Evolutionary conservation across 92 coral and sea anemone genomes (phyloP).

Genomic region (Micromussa lordhowensis): DNA sequence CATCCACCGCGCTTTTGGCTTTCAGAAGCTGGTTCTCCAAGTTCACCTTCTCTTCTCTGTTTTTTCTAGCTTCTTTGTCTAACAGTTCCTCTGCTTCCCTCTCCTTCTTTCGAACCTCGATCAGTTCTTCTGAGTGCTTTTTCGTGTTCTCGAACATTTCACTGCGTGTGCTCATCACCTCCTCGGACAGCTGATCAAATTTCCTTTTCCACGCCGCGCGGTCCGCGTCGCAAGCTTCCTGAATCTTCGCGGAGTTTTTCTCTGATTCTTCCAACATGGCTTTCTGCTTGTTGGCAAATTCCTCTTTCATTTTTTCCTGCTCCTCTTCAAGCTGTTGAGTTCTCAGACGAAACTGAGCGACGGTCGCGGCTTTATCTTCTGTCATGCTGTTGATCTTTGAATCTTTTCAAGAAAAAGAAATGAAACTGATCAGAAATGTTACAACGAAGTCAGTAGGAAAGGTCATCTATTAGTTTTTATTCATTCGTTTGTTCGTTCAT

Average conservation of each 20-base stretch:
- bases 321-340: constrained; percentile 64
- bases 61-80: constrained; percentile 69
- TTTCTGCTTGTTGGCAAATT: constrained; percentile 63
- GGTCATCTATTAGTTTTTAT: too few relatives aligned
- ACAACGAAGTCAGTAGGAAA: too few relatives aligned
- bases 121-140: constrained; percentile 72
- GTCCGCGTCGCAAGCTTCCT: constrained; percentile 73
- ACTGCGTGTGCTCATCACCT: constrained; percentile 60
- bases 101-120: constrained; percentile 66
- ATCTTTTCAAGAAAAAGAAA: not conserved
- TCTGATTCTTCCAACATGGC: constrained; percentile 75
- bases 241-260: constrained; percentile 51
- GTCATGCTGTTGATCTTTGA: constrained; percentile 22
- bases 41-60: constrained; percentile 55
- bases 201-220: constrained; percentile 75
- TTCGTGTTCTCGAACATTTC: constrained; percentile 77
- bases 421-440: not conserved
- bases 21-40: constrained; percentile 67
- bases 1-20: constrained; percentile 50
- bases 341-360: constrained; percentile 47
- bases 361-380: constrained; percentile 46
- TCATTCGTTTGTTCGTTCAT: too few relatives aligned
- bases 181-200: constrained; percentile 70
- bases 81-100: constrained; percentile 68
- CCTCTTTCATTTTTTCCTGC: constrained; percentile 62